These are phyloP conservation scores for Sebastes nivosus DNA, from an alignment of 2,797 vertebrate species.

Conservation along the genomic window DNA sequence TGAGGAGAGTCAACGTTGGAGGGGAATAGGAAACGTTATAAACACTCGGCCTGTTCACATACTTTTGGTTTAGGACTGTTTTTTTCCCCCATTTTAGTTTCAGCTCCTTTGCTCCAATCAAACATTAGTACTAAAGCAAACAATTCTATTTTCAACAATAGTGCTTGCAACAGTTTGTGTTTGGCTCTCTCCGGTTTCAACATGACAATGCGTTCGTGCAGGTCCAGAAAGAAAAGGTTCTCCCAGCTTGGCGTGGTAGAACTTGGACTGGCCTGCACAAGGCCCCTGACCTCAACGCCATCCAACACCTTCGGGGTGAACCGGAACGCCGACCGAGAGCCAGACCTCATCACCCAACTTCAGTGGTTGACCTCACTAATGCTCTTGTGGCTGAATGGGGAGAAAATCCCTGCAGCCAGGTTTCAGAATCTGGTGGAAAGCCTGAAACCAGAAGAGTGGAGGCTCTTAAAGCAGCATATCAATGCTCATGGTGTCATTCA, in stretches of 20 bases:
- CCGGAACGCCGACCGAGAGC: background rate
- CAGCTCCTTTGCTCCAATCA: background rate
- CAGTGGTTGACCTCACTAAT: too few species aligned
- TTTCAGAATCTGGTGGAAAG: constrained; percentile 9
- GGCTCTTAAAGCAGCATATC: background rate
- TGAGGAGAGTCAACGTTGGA: constrained; percentile 17
- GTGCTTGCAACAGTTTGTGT: background rate
- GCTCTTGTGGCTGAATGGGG: background rate
- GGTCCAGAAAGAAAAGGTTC: background rate
- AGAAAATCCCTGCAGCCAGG: background rate
- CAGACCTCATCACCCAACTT: background rate
- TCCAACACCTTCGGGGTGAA: background rate
- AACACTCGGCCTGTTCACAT: background rate
- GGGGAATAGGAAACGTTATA: background rate
- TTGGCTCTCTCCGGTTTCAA: background rate
- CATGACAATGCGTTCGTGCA: background rate
- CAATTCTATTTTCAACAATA: background rate
- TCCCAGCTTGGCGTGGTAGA: background rate
- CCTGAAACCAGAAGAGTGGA: constrained; percentile 2
- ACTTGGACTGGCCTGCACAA: background rate
- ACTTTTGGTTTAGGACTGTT: background rate
- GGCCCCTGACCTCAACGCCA: background rate
- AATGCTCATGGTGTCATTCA: background rate
- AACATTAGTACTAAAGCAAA: background rate
- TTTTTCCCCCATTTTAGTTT: background rate